A percentile compares a stretch with the other conserved stretches of the same genome.
Conservation (phyloP, 2,888 invertebrate species). For the Dorcus hopei region DNA sequence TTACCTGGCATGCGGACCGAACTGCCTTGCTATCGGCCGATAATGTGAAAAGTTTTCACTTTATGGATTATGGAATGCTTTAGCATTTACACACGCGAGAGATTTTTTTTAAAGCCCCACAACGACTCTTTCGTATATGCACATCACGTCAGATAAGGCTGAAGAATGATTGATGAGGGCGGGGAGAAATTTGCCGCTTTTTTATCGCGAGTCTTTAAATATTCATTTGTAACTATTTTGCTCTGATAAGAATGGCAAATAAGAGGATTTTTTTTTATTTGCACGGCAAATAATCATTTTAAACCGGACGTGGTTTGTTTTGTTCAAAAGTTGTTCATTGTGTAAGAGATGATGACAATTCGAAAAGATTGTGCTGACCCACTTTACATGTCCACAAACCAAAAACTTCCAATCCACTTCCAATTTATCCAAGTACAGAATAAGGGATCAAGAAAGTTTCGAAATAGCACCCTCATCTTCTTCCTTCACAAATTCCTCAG, state of each 20-base stretch:
- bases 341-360: no score
- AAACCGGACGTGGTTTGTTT: no score
- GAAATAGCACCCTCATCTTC: no score
- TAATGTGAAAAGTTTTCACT: constrained; percentile 28
- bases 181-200: constrained; percentile 7
- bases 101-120: background rate
- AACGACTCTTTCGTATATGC: constrained; percentile 9
- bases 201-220: background rate
- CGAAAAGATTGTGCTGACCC: no score
- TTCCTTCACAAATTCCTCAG: no score
- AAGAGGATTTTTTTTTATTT: background rate
- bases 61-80: constrained; percentile 26
- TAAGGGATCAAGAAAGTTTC: no score
- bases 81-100: constrained; percentile 18
- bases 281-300: background rate
- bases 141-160: constrained; percentile 12
- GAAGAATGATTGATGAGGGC: constrained; percentile 17
- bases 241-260: background rate
- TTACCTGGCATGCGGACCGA: constrained; percentile 26
- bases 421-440: no score
- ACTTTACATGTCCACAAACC: no score
- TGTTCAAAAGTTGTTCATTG: no score
- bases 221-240: constrained; percentile 12
- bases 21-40: constrained; percentile 18
- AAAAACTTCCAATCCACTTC: no score